These are phyloP conservation scores for Spea bombifrons DNA, from an alignment of 2,113 vertebrate species.

Conservation along the genomic window DNA sequence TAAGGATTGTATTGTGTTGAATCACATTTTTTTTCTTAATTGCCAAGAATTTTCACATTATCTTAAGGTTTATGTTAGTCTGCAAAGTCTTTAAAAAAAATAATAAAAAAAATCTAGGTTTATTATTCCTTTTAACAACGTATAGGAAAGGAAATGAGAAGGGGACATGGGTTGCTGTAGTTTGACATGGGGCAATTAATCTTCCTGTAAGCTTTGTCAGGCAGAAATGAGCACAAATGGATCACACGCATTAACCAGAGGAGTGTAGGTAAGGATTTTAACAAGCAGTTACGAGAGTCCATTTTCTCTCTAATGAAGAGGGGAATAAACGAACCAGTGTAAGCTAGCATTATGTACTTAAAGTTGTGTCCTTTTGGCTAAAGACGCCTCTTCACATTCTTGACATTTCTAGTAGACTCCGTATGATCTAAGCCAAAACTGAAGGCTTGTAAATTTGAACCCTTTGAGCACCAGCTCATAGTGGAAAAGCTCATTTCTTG, in stretches of 20 bases:
- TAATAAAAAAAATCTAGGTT: constrained; percentile 90
- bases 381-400: constrained; percentile 80
- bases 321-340: constrained; percentile 95
- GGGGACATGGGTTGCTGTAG: constrained; percentile 96
- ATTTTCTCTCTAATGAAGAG: constrained; percentile 99
- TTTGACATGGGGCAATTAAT: constrained; percentile 99
- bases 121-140: constrained; percentile 94
- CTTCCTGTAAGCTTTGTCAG: constrained; percentile 99
- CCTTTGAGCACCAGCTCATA: not conserved
- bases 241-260: constrained; percentile 98
- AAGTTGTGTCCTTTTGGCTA: constrained; percentile 87
- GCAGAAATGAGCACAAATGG: constrained; percentile 99
- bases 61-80: no score
- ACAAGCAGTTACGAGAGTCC: constrained; percentile 99
- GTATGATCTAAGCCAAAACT: constrained; percentile 77
- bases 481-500: constrained; percentile 31
- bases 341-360: constrained; percentile 93
- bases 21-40: no score
- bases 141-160: constrained; percentile 98
- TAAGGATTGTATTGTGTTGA: no score
- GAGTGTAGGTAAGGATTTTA: constrained; percentile 99
- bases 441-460: constrained; percentile 50
- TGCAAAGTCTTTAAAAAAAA: no score
- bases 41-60: no score
- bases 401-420: constrained; percentile 81